Evolutionary conservation across 1,140 invertebrate species (phyloP).

Genomic region (Cyclargus thomasi): DNA sequence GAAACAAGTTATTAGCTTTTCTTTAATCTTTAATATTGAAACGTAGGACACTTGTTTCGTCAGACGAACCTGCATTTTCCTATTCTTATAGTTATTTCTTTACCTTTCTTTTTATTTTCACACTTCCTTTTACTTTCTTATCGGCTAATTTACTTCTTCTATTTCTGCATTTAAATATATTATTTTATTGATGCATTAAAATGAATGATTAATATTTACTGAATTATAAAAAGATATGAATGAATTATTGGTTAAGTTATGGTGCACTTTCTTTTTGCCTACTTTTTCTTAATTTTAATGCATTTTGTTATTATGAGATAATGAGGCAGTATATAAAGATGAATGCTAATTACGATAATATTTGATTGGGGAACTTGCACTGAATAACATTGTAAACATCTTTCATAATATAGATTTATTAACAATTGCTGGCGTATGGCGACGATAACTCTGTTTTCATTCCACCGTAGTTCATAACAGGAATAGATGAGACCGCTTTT

Average conservation of each 20-base stretch:
- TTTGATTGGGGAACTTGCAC: constrained; percentile 58
- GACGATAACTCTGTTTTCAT: constrained; percentile 60
- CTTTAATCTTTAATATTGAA: constrained; percentile 24
- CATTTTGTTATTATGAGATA: constrained; percentile 56
- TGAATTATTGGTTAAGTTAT: constrained; percentile 44
- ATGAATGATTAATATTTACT: constrained; percentile 48
- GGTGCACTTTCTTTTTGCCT: constrained; percentile 61
- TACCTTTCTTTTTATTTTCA: constrained; percentile 18
- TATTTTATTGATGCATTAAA: constrained; percentile 45
- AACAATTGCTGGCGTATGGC: constrained; percentile 56
- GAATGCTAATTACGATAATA: constrained; percentile 54
- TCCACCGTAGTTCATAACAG: constrained; percentile 35
- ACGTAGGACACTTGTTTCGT: constrained; percentile 42
- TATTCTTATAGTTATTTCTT: constrained; percentile 23
- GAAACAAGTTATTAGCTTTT: constrained; percentile 39
- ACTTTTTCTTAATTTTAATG: constrained; percentile 54
- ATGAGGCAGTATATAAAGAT: constrained; percentile 59
- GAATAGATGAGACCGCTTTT: background rate
- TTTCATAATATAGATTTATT: constrained; percentile 55
- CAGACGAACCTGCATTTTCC: constrained; percentile 41
- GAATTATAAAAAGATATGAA: constrained; percentile 40
- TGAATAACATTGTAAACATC: constrained; percentile 56
- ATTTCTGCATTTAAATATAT: constrained; percentile 29
- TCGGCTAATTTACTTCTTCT: constrained; percentile 33
- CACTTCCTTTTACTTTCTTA: constrained; percentile 16